Base-by-base conservation (phyloP, 2,888 invertebrate genomes). In the Liodrosophila aerea region DNA sequence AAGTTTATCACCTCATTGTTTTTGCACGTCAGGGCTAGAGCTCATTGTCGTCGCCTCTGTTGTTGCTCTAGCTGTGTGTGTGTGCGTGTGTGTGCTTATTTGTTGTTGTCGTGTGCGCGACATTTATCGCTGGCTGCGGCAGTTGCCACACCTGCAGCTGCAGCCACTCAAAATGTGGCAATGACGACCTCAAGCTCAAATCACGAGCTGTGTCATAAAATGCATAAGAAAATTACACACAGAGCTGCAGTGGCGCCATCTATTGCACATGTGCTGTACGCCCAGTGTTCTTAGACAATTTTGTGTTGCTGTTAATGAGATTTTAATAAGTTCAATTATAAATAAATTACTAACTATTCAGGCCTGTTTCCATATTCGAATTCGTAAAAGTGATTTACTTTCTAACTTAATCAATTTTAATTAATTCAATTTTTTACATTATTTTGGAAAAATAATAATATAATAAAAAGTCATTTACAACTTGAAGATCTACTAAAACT, bases 1-100 rank as follows among this genome's bases (percentile, higher is more conserved):
- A 80, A 78, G 81, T 78, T 78, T 78, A 78, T 78, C 78, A 83
- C 78, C 78, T 78, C 84, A 78, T 78, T 83, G 84, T 80, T 78
- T 83, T 73, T 76, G 73, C 73, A 78, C 76, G 65, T 62, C 65
- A 61, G 37, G 39, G 39, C 63, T 53, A 51, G 37, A 59, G 57
- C 71, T 67, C 67, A 57, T 67, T 71, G 72, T 67, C 53, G 53
- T 61, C 67, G 71, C 50, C 58, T 52, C 27, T 52, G 27, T 33
- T 41, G 45, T 9, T 13, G 31, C 46, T 31, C n/a, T 29, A n/a
- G n/a, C 16, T 7, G 18, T 22, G 22, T 22, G 22, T 22, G 22
- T 22, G 9, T 13, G 2, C 22, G 8, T n/a, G 8, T 45, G n/a
- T 43, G 5, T 9, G 7, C 4, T 11, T 4, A 1, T 1, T 44